Conservation (phyloP, 2,888 invertebrate genomes). For the Drosophila stalkeri region DNA sequence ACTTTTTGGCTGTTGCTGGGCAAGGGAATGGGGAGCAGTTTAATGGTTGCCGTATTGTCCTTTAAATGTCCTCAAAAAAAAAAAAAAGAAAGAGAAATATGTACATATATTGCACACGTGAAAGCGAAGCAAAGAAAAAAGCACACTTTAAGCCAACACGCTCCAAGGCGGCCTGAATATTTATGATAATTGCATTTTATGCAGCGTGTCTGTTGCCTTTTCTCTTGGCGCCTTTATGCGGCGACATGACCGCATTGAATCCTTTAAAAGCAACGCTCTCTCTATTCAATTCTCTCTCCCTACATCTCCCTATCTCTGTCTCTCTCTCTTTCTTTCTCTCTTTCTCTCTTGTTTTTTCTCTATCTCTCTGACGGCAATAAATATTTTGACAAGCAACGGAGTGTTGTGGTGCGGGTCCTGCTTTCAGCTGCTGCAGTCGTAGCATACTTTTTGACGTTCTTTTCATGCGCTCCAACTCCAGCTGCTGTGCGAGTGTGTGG, state of each 20-base stretch:
- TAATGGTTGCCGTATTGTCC: conserved; percentile 72
- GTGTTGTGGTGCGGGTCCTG: conserved; percentile 20
- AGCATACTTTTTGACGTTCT: conserved; percentile 67
- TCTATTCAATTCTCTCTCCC: neutral
- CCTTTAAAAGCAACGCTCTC: conserved; percentile 67
- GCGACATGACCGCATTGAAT: conserved; percentile 64
- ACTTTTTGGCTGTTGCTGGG: conserved; percentile 62
- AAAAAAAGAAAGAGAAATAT: no score
- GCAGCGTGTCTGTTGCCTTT: conserved; percentile 57
- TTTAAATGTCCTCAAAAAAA: conserved; percentile 69
- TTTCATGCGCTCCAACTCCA: conserved; percentile 35
- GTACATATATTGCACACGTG: conserved; percentile 45
- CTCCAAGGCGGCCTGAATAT: conserved; percentile 67
- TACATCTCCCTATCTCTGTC: neutral
- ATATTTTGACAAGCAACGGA: conserved; percentile 58
- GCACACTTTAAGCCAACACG: conserved; percentile 32
- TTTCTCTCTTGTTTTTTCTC: neutral
- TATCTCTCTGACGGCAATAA: conserved; percentile 30
- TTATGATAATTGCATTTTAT: conserved; percentile 81
- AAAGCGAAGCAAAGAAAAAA: conserved; percentile 12
- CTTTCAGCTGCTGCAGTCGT: conserved; percentile 40
- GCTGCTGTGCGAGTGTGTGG: conserved; percentile 12
- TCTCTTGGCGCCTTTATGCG: conserved; percentile 54
- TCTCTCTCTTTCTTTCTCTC: conserved; percentile 2
- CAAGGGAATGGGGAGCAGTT: conserved; percentile 24